Percentiles rank a stretch among this genome's conserved stretches.
These are phyloP conservation scores for Hippocampus guttulatus DNA, from an alignment of 2,113 vertebrate genomes.

Conservation along the genomic window DNA sequence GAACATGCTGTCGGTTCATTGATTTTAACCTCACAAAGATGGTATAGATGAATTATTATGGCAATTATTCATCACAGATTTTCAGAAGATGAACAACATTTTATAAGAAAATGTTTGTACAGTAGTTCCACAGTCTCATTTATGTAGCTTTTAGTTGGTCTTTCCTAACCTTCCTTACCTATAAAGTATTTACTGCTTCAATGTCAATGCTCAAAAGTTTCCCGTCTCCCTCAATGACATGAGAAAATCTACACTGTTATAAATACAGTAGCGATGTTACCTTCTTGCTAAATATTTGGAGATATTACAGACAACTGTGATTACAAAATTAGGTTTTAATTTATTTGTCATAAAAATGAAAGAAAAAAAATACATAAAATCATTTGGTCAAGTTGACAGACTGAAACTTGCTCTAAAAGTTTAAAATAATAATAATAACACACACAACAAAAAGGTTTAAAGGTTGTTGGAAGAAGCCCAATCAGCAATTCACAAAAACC, in stretches of 20 bases:
- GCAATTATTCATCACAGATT: not conserved
- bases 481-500: too few relatives aligned
- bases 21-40: not conserved
- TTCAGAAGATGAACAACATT: not conserved
- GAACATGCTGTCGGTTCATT: not conserved
- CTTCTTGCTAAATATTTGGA: not conserved
- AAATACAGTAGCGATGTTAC: not conserved
- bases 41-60: not conserved
- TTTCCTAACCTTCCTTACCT: not conserved
- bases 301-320: not conserved
- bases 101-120: conserved; percentile 1
- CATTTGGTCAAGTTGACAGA: not conserved
- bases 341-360: not conserved
- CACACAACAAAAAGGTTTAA: not conserved
- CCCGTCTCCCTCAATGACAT: not conserved
- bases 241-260: not conserved
- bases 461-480: not conserved
- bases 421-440: not conserved
- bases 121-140: not conserved
- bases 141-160: not conserved
- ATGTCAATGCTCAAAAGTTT: not conserved
- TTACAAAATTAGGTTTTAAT: not conserved
- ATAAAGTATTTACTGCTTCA: not conserved
- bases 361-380: not conserved
- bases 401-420: not conserved